Conservation (phyloP, 2,888 invertebrate genomes). For the Drosophila imparisetae region DNA sequence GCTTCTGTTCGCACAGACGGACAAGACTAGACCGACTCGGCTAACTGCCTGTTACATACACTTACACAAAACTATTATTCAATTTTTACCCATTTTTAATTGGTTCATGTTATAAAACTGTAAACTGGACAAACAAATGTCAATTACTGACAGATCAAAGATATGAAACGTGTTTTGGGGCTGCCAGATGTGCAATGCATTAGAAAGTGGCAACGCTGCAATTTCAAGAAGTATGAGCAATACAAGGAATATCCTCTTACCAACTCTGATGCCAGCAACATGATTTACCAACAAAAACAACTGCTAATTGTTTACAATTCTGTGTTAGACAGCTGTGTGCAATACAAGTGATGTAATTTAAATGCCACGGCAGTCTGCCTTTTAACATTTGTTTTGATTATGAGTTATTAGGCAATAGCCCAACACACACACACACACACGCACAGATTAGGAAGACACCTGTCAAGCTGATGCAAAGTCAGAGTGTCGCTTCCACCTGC, state of each 20-base stretch:
- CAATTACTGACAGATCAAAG: neutral
- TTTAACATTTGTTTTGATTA: conserved; percentile 15
- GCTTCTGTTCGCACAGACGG: too few species aligned
- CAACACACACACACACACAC: neutral
- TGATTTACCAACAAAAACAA: neutral
- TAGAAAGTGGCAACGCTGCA: neutral
- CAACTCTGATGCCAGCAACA: neutral
- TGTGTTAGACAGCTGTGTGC: conserved; percentile 6
- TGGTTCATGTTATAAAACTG: neutral
- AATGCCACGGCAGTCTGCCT: conserved; percentile 13
- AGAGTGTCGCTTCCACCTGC: conserved; percentile 1
- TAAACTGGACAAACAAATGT: neutral
- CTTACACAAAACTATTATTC: neutral
- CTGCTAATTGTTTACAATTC: neutral
- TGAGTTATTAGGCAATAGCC: conserved; percentile 5
- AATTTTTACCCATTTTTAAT: neutral
- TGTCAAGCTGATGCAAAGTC: conserved; percentile 5
- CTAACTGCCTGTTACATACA: neutral
- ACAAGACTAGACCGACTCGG: too few species aligned
- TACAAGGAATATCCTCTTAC: neutral
- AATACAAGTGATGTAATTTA: conserved; percentile 2
- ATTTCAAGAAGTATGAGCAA: neutral
- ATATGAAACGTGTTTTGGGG: neutral
- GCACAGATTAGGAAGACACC: conserved; percentile 5
- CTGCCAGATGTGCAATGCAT: neutral